Percentiles rank a stretch among this genome's conserved stretches.
Evolutionary conservation across 2,113 vertebrate species (phyloP).

Genomic region (Sorex fumeus): DNA sequence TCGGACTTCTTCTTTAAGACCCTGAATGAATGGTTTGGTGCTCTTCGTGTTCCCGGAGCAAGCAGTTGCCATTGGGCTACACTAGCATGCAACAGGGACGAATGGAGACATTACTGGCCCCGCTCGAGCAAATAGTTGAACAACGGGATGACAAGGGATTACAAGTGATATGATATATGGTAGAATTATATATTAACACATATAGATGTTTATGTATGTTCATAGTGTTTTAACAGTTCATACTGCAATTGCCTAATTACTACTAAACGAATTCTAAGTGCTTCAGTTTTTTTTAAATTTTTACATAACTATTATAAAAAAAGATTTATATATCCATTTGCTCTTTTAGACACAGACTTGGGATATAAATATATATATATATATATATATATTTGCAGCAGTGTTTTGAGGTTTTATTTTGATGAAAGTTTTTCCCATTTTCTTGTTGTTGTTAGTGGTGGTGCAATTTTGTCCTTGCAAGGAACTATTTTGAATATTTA

Average conservation of each 20-base stretch:
- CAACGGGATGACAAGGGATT: too few relatives aligned
- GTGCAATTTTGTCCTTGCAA: slow-evolving; percentile 51
- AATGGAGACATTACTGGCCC: too few relatives aligned
- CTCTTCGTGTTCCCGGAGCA: too few relatives aligned
- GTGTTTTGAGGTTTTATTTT: slow-evolving; percentile 4
- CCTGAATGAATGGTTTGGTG: too few relatives aligned
- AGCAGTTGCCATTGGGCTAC: too few relatives aligned
- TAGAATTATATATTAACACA: background rate
- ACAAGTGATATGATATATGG: background rate
- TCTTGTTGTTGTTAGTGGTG: slow-evolving; percentile 30
- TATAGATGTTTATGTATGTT: background rate
- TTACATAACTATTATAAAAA: slow-evolving; percentile 58
- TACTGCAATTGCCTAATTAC: background rate
- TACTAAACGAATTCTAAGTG: background rate
- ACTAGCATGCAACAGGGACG: too few relatives aligned
- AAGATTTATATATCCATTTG: slow-evolving; percentile 67
- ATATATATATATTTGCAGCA: slow-evolving; percentile 68
- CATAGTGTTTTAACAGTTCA: background rate
- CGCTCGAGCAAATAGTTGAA: too few relatives aligned
- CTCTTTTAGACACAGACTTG: slow-evolving; percentile 38
- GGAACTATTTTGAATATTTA: slow-evolving; percentile 66
- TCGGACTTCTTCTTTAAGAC: too few relatives aligned
- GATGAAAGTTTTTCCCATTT: background rate
- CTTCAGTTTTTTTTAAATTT: background rate
- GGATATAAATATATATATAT: too few relatives aligned